Evolutionary conservation across 1,140 invertebrate species (phyloP).

Genomic region (Aplysia californica): DNA sequence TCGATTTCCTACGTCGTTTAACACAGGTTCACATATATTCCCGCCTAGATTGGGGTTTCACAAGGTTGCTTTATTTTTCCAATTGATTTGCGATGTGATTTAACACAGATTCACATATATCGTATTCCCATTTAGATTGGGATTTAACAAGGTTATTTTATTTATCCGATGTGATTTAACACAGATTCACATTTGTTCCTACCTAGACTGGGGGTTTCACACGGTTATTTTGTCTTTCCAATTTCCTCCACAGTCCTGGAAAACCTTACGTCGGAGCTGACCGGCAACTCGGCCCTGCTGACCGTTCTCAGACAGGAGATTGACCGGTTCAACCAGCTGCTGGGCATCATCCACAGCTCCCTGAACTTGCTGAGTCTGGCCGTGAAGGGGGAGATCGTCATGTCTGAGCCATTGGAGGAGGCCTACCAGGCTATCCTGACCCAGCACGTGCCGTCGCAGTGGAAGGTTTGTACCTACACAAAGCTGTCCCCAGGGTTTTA

Average conservation of each 20-base stretch:
- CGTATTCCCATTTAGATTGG: too few relatives aligned
- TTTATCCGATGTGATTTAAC: too few relatives aligned
- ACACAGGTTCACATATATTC: too few relatives aligned
- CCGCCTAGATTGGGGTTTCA: too few relatives aligned
- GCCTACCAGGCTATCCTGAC: slow-evolving; percentile 81
- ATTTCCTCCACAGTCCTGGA: slow-evolving; percentile 46
- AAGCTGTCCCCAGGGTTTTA: too few relatives aligned
- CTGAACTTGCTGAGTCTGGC: slow-evolving; percentile 81
- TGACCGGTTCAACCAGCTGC: slow-evolving; percentile 82
- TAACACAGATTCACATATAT: too few relatives aligned
- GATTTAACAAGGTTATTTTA: too few relatives aligned
- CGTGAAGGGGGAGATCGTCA: slow-evolving; percentile 84
- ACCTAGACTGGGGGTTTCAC: neutral
- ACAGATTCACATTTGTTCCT: too few relatives aligned
- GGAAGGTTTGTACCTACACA: slow-evolving; percentile 60
- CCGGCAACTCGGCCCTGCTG: slow-evolving; percentile 71
- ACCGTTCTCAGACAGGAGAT: slow-evolving; percentile 88
- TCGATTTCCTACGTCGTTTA: neutral
- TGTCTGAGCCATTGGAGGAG: slow-evolving; percentile 86
- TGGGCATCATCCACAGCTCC: slow-evolving; percentile 77
- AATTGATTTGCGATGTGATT: too few relatives aligned
- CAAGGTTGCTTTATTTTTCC: too few relatives aligned
- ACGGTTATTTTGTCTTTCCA: neutral
- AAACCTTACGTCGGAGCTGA: slow-evolving; percentile 41
- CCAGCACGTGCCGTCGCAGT: slow-evolving; percentile 73